Base-by-base conservation (phyloP, 2,888 invertebrate genomes). In the Sesia apiformis region DNA sequence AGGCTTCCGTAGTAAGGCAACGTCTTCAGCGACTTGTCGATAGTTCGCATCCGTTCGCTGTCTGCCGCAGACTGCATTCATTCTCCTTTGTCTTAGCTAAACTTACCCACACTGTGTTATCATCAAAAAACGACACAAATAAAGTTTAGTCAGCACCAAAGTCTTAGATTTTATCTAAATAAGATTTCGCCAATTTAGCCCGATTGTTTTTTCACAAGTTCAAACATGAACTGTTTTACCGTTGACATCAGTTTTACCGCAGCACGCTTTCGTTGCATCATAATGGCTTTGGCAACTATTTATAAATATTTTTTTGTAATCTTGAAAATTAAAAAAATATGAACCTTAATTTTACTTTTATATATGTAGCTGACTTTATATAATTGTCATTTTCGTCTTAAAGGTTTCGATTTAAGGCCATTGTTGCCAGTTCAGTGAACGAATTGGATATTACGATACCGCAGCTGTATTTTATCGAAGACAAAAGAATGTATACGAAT, bases 1-100 rank as follows among this genome's bases (percentile, higher is more conserved):
- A 38, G 38, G 38, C 50, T 39, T 50, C 5, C 39, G 23, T 23
- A 7, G 38, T 8, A 3, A 39, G 49, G 51, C 58, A 53, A 55
- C 65, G 60, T 67, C 67, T 68, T 65, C 61, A 55, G 56, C 58
- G 63, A 66, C 63, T 67, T 66, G 66, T 66, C 68, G 72, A 74
- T 74, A 73, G 71, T 72, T 73, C 63, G 66, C 67, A 62, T 61
- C 61, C 64, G 63, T 58, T 64, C 58, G 58, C 57, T 64, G 67
- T 72, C 67, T 62, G 55, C 59, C 53, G 60, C 69, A 70, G 63
- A 60, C 62, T 56, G 60, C 53, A 53, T 49, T 56, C 51, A 55
- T 58, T 59, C 59, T 62, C 65, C 63, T 70, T 71, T 69, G 69
- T 72, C 64, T 71, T 55, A 60, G 62, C 57, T 60, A 38, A 39